Conservation (phyloP, 2,888 invertebrate species). For the Periphyllus acericola region DNA sequence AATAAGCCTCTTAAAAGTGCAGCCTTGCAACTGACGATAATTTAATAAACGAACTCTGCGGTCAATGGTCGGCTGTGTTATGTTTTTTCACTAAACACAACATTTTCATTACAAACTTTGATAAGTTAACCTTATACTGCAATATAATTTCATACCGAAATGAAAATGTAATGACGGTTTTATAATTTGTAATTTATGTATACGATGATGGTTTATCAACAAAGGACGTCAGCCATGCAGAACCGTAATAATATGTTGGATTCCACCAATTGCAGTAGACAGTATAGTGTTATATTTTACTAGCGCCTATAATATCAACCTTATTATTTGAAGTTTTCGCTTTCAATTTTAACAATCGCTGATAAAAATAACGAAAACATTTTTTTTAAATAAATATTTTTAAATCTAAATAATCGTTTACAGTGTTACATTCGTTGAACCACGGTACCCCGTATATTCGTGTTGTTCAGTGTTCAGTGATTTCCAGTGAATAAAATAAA, state of each 20-base stretch:
- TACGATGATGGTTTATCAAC: neutral
- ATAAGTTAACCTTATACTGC: neutral
- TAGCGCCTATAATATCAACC: neutral
- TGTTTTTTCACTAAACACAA: neutral
- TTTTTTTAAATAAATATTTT: neutral
- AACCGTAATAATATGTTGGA: neutral
- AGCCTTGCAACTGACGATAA: conserved; percentile 53
- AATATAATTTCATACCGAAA: neutral
- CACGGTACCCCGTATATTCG: too few relatives aligned
- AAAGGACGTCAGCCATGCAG: conserved; percentile 19
- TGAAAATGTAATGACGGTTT: neutral
- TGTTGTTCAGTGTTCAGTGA: neutral
- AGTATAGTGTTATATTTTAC: neutral
- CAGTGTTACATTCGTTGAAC: too few relatives aligned
- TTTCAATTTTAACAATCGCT: neutral
- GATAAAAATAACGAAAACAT: neutral
- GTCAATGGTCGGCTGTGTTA: neutral
- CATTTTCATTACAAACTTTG: conserved; percentile 1
- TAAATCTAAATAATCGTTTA: neutral
- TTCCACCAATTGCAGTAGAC: neutral
- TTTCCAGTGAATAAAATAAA: neutral
- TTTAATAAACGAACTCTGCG: conserved; percentile 26
- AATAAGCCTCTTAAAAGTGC: conserved; percentile 41
- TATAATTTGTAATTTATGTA: neutral
- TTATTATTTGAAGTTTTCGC: neutral